Conservation (phyloP, 2,888 invertebrate species). For the Eupithecia exiguata region DNA sequence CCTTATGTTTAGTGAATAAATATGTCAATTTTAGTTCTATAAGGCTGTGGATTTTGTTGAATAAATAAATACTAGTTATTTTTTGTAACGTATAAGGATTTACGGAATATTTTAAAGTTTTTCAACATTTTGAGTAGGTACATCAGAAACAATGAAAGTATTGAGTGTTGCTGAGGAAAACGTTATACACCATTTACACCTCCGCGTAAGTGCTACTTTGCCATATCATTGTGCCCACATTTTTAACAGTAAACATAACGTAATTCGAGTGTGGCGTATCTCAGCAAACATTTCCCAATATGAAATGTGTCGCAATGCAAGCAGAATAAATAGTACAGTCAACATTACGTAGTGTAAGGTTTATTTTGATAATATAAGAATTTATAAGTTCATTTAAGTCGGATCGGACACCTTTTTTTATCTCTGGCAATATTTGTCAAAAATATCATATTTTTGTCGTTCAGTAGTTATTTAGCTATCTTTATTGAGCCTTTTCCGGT, state of each 20-base stretch:
- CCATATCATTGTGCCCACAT: slow-evolving; percentile 49
- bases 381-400: not conserved
- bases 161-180: not conserved
- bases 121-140: not conserved
- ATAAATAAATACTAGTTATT: too few species aligned
- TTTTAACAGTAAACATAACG: slow-evolving; percentile 51
- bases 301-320: slow-evolving; percentile 54
- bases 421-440: not conserved
- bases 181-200: not conserved
- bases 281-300: slow-evolving; percentile 60
- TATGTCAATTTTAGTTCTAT: too few species aligned
- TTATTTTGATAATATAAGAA: not conserved
- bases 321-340: slow-evolving; percentile 1
- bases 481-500: not conserved
- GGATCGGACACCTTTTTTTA: not conserved
- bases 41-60: too few species aligned
- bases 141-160: not conserved
- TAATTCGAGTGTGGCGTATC: slow-evolving; percentile 51
- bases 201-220: not conserved
- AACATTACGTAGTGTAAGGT: not conserved
- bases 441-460: not conserved
- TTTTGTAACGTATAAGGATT: too few species aligned
- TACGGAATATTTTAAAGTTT: not conserved
- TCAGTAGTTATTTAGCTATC: not conserved
- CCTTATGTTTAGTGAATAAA: too few species aligned